These are phyloP conservation scores for Drosophila sturtevanti DNA, from an alignment of 1,140 invertebrate species.

Conservation along the genomic window DNA sequence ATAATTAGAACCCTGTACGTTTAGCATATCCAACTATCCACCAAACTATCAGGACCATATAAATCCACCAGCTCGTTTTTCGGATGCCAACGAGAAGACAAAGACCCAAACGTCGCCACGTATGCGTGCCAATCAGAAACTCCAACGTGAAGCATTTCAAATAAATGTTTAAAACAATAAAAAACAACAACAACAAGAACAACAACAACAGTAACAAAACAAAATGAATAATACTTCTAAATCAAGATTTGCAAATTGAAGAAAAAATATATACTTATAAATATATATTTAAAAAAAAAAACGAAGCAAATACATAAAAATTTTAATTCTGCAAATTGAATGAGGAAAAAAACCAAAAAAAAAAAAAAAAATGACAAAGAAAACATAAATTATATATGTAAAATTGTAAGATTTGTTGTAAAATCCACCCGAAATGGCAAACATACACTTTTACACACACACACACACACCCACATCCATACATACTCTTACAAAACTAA, in stretches of 20 bases:
- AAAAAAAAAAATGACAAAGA: constrained; percentile 7
- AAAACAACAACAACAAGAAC: constrained; percentile 2
- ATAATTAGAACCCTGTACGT: constrained; percentile 73
- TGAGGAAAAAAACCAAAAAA: constrained; percentile 12
- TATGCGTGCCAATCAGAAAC: constrained; percentile 84
- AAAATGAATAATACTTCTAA: constrained; percentile 14
- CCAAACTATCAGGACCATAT: constrained; percentile 89
- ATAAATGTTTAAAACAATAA: constrained; percentile 86
- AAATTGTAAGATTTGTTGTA: constrained; percentile 68
- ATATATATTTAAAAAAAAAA: constrained; percentile 40
- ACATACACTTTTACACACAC: constrained; percentile 14
- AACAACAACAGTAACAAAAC: constrained; percentile 15
- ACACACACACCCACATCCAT: constrained; percentile 2
- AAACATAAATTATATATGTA: constrained; percentile 19
- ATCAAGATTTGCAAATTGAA: constrained; percentile 52
- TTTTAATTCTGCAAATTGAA: constrained; percentile 6
- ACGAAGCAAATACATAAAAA: constrained; percentile 1
- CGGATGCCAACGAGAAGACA: constrained; percentile 85
- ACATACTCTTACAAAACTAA: constrained; percentile 31
- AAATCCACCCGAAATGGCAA: constrained; percentile 51
- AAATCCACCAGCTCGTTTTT: constrained; percentile 89
- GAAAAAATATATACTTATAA: neutral
- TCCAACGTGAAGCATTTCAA: constrained; percentile 87
- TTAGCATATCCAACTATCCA: constrained; percentile 88
- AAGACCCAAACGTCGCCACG: constrained; percentile 82